These are phyloP conservation scores for Hirtodrosophila confusa DNA, from an alignment of 2,888 invertebrate species.

Conservation along the genomic window DNA sequence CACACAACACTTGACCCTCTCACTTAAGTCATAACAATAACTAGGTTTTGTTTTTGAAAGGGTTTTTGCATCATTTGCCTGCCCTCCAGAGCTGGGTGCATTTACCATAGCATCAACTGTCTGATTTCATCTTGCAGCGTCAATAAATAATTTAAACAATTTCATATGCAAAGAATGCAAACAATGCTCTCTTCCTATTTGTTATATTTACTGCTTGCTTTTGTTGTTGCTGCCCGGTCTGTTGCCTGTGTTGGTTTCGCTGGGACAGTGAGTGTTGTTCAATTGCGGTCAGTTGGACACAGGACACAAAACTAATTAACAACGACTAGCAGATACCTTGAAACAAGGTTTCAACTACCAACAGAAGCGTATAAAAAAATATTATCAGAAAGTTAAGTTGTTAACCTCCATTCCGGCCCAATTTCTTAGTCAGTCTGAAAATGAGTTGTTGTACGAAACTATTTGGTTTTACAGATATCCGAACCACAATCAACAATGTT, in stretches of 20 bases:
- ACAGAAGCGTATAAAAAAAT: too few species aligned
- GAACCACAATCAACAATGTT: too few species aligned
- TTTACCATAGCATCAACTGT: constrained; percentile 47
- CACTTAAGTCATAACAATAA: constrained; percentile 66
- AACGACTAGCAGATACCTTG: constrained; percentile 3
- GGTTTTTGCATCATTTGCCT: neutral
- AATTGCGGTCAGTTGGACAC: constrained; percentile 15
- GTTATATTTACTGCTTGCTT: constrained; percentile 14
- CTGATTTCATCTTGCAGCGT: constrained; percentile 60
- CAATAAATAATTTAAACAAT: constrained; percentile 66
- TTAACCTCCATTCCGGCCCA: too few species aligned
- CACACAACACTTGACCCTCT: constrained; percentile 57
- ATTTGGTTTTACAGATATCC: too few species aligned
- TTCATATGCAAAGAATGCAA: constrained; percentile 26
- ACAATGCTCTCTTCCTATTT: constrained; percentile 48
- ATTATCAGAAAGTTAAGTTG: too few species aligned
- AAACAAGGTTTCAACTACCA: too few species aligned
- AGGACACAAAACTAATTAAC: constrained; percentile 8
- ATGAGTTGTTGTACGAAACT: too few species aligned
- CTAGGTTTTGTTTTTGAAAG: constrained; percentile 29
- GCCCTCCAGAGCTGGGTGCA: constrained; percentile 1
- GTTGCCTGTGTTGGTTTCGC: constrained; percentile 42
- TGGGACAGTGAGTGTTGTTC: constrained; percentile 35
- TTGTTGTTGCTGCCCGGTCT: too few species aligned
- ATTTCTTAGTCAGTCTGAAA: too few species aligned